Conservation (phyloP, 2,113 vertebrate genomes). For the Ranitomeya variabilis region DNA sequence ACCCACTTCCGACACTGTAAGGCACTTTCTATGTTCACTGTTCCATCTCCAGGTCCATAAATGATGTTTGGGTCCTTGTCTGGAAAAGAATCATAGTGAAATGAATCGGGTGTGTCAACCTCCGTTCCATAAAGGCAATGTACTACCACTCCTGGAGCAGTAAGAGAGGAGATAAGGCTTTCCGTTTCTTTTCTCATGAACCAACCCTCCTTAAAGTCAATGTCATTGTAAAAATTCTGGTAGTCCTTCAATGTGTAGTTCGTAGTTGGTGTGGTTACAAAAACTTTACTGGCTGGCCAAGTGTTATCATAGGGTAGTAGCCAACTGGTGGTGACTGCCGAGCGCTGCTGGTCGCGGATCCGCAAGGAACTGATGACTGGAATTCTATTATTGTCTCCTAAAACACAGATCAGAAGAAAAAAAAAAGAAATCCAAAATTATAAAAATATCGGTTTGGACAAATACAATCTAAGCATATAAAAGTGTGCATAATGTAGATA, state of each 20-base stretch:
- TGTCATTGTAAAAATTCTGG: constrained; percentile 82
- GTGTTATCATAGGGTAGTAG: constrained; percentile 87
- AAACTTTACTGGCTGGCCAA: constrained; percentile 83
- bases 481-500: too few relatives aligned
- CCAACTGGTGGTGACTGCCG: constrained; percentile 91
- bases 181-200: constrained; percentile 88
- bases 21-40: constrained; percentile 89
- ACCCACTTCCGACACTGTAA: constrained; percentile 83
- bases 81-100: constrained; percentile 85
- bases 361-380: constrained; percentile 89
- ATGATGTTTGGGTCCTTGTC: constrained; percentile 85
- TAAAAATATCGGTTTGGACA: too few relatives aligned
- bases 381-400: constrained; percentile 95
- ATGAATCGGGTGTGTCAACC: constrained; percentile 78
- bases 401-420: not conserved
- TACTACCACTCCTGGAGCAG: constrained; percentile 80
- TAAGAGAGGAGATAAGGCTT: constrained; percentile 73
- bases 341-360: constrained; percentile 91
- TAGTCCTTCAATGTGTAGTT: constrained; percentile 92
- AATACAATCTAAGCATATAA: too few relatives aligned
- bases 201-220: constrained; percentile 88
- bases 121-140: constrained; percentile 91
- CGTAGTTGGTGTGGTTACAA: constrained; percentile 81
- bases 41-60: constrained; percentile 86
- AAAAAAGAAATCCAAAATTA: not conserved